Conservation (phyloP, 2,888 invertebrate genomes). For the Ctenicera cuprea region DNA sequence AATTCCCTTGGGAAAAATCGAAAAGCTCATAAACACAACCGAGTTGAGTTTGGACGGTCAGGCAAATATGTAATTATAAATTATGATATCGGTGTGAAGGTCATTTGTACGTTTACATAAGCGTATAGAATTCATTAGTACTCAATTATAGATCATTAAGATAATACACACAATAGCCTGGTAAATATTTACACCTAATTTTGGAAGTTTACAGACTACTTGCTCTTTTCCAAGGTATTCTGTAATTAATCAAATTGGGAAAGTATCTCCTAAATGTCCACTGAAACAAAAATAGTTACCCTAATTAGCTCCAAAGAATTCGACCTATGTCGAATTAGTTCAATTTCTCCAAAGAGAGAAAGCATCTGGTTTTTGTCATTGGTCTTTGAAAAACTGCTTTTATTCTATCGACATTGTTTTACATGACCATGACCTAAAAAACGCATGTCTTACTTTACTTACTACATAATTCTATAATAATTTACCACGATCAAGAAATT, state of each 20-base stretch:
- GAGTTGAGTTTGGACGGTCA: constrained; percentile 19
- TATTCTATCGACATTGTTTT: too few relatives aligned
- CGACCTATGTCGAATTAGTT: too few relatives aligned
- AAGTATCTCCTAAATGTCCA: neutral
- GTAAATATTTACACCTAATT: constrained; percentile 19
- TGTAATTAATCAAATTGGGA: constrained; percentile 27
- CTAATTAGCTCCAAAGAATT: neutral
- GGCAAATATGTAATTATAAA: constrained; percentile 33
- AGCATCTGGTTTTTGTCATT: too few relatives aligned
- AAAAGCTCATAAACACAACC: neutral
- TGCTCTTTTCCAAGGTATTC: neutral
- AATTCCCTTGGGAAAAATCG: constrained; percentile 20
- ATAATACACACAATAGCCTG: constrained; percentile 1
- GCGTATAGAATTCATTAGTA: constrained; percentile 24
- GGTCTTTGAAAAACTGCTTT: too few relatives aligned
- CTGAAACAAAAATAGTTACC: neutral
- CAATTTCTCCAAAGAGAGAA: too few relatives aligned
- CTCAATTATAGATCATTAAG: constrained; percentile 30
- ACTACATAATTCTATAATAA: too few relatives aligned
- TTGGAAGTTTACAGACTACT: neutral
- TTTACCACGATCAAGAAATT: too few relatives aligned
- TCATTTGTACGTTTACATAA: constrained; percentile 29
- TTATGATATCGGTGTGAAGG: constrained; percentile 28
- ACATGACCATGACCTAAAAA: too few relatives aligned
- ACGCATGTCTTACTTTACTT: too few relatives aligned